Conservation (phyloP, 2,888 invertebrate genomes). For the Noctua fimbriata region DNA sequence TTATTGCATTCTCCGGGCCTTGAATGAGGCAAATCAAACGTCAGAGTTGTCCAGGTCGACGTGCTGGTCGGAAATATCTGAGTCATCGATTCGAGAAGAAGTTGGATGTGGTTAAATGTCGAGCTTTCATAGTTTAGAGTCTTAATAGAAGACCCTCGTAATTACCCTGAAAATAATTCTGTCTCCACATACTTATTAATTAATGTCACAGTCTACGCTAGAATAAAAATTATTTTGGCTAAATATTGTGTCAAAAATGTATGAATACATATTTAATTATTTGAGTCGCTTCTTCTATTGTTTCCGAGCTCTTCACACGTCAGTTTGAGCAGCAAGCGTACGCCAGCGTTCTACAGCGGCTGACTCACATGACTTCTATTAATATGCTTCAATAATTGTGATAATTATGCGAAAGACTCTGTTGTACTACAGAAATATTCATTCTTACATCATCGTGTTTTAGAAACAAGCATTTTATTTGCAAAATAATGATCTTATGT, state of each 20-base stretch:
- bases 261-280: slow-evolving; percentile 17
- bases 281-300: slow-evolving; percentile 27
- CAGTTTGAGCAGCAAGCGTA: slow-evolving; percentile 22
- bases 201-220: too few species aligned
- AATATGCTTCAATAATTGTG: slow-evolving; percentile 51
- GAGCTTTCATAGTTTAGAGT: too few species aligned
- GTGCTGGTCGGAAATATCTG: not conserved
- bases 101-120: too few species aligned
- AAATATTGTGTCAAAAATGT: not conserved
- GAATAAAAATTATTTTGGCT: too few species aligned
- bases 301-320: slow-evolving; percentile 38
- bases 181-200: too few species aligned
- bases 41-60: not conserved
- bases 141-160: too few species aligned
- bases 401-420: slow-evolving; percentile 37
- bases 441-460: not conserved
- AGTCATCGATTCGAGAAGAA: not conserved
- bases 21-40: not conserved
- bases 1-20: not conserved
- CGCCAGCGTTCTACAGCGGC: slow-evolving; percentile 37
- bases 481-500: too few species aligned
- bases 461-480: not conserved
- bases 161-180: too few species aligned
- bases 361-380: slow-evolving; percentile 54
- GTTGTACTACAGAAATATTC: slow-evolving; percentile 16